Evolutionary conservation across 2,113 vertebrate species (phyloP).

Genomic region (Tringa solitaria): DNA sequence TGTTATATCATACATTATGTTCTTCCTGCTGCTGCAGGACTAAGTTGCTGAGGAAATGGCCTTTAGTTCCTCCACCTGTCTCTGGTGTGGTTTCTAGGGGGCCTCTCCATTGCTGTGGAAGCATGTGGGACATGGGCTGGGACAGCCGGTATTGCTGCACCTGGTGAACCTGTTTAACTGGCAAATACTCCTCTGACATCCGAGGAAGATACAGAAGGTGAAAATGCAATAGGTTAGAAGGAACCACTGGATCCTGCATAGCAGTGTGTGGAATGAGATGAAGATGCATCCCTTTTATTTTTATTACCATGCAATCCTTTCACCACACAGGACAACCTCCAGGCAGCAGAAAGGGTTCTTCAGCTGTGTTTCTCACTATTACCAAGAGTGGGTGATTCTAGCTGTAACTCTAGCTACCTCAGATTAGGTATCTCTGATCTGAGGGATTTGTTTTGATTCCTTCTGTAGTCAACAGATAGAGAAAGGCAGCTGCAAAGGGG

Average conservation of each 20-base stretch:
- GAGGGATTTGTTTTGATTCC: conserved; percentile 32
- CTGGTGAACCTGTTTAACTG: background rate
- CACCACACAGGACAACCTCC: background rate
- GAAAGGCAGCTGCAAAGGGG: conserved; percentile 48
- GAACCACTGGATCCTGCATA: background rate
- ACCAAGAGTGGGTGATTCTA: background rate
- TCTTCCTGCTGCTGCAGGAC: background rate
- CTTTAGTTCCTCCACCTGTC: background rate
- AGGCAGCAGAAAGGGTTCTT: background rate
- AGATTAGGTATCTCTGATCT: background rate
- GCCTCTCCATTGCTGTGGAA: background rate
- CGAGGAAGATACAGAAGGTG: background rate
- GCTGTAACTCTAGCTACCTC: background rate
- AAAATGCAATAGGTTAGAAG: background rate
- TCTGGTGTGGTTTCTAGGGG: background rate
- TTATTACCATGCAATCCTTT: background rate
- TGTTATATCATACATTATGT: background rate
- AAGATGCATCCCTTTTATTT: background rate
- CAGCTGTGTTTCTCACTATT: background rate
- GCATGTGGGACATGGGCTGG: background rate
- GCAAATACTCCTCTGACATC: background rate
- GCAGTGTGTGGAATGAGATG: background rate
- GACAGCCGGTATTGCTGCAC: background rate
- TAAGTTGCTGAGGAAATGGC: background rate
- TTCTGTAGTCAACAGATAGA: conserved; percentile 29